A percentile compares a stretch with the other conserved stretches of the same genome.
Conservation (phyloP, 2,888 invertebrate genomes). For the Tipula unca region DNA sequence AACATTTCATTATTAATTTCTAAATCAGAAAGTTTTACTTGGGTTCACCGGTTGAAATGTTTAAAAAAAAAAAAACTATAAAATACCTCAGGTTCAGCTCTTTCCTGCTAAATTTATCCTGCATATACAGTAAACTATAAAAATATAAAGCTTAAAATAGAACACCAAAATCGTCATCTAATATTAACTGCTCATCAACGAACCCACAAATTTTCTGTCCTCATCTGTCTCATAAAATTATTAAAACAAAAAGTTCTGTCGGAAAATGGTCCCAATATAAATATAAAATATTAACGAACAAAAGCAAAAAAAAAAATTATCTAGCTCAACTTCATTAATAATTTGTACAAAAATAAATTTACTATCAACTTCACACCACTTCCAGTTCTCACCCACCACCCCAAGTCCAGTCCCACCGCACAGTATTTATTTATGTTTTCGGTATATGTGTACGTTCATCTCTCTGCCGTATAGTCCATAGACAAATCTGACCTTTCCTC, state of each 20-base stretch:
- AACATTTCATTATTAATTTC: too few relatives aligned
- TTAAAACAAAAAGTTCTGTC: neutral
- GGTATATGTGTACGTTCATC: neutral
- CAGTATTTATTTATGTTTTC: neutral
- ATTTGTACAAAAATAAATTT: neutral
- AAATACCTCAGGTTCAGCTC: too few relatives aligned
- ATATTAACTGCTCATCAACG: neutral
- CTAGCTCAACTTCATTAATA: neutral
- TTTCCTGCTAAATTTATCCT: too few relatives aligned
- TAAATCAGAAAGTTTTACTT: too few relatives aligned
- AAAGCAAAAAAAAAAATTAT: too few relatives aligned
- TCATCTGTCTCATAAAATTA: neutral
- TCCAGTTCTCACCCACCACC: neutral
- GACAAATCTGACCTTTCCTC: neutral
- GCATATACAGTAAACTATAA: too few relatives aligned
- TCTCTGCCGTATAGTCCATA: neutral
- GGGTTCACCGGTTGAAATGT: too few relatives aligned
- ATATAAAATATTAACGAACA: neutral
- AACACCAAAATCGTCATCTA: neutral
- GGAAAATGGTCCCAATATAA: neutral
- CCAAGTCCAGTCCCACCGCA: neutral
- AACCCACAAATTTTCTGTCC: neutral
- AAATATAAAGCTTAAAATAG: neutral
- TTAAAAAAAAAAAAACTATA: too few relatives aligned
- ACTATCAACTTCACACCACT: neutral